phyloP scores from a whole-genome alignment of 2,888 invertebrate species.

The Lasioglossum zephyrum region DNA sequence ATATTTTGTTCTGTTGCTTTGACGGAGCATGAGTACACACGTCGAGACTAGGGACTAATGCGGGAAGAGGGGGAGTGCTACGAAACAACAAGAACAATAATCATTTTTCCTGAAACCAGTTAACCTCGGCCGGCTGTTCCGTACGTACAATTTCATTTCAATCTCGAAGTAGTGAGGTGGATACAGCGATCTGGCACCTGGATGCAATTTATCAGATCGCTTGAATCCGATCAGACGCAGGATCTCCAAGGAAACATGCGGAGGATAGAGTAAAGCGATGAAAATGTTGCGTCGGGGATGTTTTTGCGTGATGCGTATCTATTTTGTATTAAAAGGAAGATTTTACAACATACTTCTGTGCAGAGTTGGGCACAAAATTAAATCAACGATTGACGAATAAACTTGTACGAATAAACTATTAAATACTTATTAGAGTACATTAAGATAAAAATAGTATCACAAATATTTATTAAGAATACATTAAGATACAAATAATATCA shows the following conservation, averaged over 20 bases:
- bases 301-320: not conserved
- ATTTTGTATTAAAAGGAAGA: not conserved
- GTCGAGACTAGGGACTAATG: not conserved
- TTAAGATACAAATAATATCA: too few species aligned
- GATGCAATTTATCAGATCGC: constrained; percentile 17
- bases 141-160: constrained; percentile 18
- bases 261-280: not conserved
- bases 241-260: not conserved
- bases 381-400: too few species aligned
- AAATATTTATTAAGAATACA: too few species aligned
- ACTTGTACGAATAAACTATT: too few species aligned
- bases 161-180: not conserved
- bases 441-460: too few species aligned
- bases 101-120: constrained; percentile 12
- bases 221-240: not conserved
- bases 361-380: too few species aligned
- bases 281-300: not conserved
- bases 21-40: not conserved
- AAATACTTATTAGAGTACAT: too few species aligned
- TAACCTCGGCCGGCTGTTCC: not conserved
- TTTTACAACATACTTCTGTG: too few species aligned
- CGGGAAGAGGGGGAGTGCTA: accelerated
- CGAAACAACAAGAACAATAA: not conserved
- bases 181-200: not conserved
- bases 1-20: not conserved